phyloP scores from a whole-genome alignment of 2,113 vertebrate species.

The Spheniscus mendiculus region DNA sequence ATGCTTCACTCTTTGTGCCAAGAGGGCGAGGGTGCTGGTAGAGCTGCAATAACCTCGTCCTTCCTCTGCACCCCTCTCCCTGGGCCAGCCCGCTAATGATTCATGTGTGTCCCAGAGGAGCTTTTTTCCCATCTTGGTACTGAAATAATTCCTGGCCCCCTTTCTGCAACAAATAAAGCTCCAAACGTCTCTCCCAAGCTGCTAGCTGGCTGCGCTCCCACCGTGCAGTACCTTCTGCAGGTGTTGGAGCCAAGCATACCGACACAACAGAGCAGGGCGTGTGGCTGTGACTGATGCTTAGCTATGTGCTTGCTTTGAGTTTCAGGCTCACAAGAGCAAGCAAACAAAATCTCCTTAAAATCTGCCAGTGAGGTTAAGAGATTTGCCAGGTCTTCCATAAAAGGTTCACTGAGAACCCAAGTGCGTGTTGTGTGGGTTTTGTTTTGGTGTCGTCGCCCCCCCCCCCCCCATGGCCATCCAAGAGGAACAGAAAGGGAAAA shows the following conservation, averaged over 20 bases:
- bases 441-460: too few relatives aligned
- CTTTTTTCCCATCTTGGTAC: fast-evolving
- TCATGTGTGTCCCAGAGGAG: not conserved
- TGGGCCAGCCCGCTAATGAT: not conserved
- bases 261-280: fast-evolving
- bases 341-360: not conserved
- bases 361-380: not conserved
- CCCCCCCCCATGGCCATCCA: fast-evolving
- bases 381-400: not conserved
- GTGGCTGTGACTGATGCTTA: not conserved
- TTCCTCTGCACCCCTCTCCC: not conserved
- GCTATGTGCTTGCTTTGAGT: not conserved
- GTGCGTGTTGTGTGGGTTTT: too few relatives aligned
- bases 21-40: not conserved
- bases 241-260: fast-evolving
- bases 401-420: not conserved
- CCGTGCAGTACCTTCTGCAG: fast-evolving
- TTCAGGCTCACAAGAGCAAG: fast-evolving
- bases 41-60: not conserved
- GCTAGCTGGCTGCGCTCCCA: not conserved
- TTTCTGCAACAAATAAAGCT: not conserved
- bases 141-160: not conserved
- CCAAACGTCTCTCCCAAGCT: fast-evolving
- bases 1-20: fast-evolving
- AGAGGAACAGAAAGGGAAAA: not conserved